Base-by-base conservation (phyloP, 2,797 vertebrate genomes). In the Acrossocheilus wenchowensis region DNA sequence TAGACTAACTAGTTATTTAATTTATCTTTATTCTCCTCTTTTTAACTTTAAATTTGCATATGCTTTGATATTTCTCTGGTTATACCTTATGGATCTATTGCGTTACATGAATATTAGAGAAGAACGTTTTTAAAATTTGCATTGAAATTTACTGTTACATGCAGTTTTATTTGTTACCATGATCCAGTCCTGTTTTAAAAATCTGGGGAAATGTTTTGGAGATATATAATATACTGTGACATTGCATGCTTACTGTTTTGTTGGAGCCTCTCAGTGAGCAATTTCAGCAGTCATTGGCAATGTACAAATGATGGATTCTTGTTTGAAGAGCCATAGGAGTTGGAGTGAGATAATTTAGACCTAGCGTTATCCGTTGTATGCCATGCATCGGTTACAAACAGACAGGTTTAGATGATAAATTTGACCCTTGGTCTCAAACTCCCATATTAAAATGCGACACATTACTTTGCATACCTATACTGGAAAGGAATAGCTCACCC, bases 261-360 rank as follows among this genome's bases (percentile, higher is more conserved):
- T 73, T 21, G 68, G 68, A 73, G 66, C 4, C 12, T 50, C 45
- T 80, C 78, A 45, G 78, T 68, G 34, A 84, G 39, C 15, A 78
- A 15, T 52, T 84, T 77, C 30, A 75, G 1, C 26, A 66, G 41
- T 64, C 21, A 60, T 21, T 21, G 52, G 41, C 1, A 19, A 64
- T n/a, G 19, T 52, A 39, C 72, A 83, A n/a, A 48, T 36, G 11
- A n/a, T 64, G 26, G 26, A 12, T 43, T 60, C 14, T 62, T 39
- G 77, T 30, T 30, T 14, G 8, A 9, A 30, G n/a, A 74, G 72
- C 72, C 45, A 6, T 39, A 17, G 12, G 14, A 30, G 5, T 69
- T 82, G 26, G 36, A 72, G 73, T 54, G 45, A 74, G 39, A 41
- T 72, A 10, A 60, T 60, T 60, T 26, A 62, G 57, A 62, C 57